Conservation (phyloP, 2,113 vertebrate species). For the Forbesichthys papilliferus region DNA sequence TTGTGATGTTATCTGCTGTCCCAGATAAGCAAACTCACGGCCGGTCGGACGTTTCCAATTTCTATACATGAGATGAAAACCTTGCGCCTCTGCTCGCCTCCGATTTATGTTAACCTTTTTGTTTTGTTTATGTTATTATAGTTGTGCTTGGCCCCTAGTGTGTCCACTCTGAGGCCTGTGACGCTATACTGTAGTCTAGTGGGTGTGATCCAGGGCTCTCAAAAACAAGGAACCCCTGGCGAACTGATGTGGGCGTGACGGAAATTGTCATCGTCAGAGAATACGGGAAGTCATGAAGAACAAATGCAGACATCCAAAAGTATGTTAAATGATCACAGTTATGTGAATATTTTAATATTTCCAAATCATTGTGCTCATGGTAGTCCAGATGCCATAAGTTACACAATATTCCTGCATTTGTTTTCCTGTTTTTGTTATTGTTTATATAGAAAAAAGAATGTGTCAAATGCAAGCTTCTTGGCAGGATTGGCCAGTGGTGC, state of each 20-base stretch:
- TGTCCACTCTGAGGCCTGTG: constrained; percentile 45
- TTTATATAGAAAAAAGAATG: constrained; percentile 17
- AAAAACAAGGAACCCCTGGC: too few relatives aligned
- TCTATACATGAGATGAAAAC: constrained; percentile 81
- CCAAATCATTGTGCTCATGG: constrained; percentile 1
- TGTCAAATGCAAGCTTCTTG: constrained; percentile 39
- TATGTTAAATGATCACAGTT: neutral
- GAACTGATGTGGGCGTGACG: too few relatives aligned
- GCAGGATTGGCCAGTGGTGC: constrained; percentile 18
- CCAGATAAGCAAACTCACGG: constrained; percentile 68
- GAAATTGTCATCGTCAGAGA: too few relatives aligned
- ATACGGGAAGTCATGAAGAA: neutral
- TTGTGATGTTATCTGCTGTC: constrained; percentile 74
- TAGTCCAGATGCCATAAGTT: constrained; percentile 29
- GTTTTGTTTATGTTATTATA: constrained; percentile 58
- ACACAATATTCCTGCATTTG: constrained; percentile 18
- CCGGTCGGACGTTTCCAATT: constrained; percentile 75
- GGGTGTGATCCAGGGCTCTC: neutral
- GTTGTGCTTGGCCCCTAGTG: constrained; percentile 39
- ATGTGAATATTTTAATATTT: neutral
- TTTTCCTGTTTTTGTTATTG: constrained; percentile 1
- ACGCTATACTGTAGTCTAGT: constrained; percentile 51
- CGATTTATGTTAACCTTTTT: constrained; percentile 26
- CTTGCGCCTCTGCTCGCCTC: constrained; percentile 49
- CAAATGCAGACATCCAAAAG: neutral